Percentiles rank a stretch among this genome's conserved stretches.
phyloP scores from a whole-genome alignment of 2,113 vertebrate genomes.

The Calyptommatus sinebrachiatus region DNA sequence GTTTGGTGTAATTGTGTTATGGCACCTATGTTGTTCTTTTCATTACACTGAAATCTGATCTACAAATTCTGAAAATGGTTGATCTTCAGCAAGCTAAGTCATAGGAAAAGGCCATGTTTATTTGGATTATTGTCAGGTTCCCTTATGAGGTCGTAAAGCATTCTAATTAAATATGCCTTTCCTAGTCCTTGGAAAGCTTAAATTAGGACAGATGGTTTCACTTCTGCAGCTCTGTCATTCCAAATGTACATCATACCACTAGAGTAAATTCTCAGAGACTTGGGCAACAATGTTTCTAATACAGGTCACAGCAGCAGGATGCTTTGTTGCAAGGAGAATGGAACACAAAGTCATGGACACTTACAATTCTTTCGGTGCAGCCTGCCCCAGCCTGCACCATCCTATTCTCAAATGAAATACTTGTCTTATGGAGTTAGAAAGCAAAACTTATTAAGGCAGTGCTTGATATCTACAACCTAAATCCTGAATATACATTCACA shows the following conservation, averaged over 20 bases:
- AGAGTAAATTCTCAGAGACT: constrained; percentile 4
- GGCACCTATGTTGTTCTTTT: not conserved
- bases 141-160: constrained; percentile 8
- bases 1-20: not conserved
- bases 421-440: not conserved
- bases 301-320: not conserved
- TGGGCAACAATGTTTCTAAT: not conserved
- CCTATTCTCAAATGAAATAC: not conserved
- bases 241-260: not conserved
- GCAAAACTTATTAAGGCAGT: not conserved
- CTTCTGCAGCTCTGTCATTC: constrained; percentile 18
- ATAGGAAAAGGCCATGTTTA: not conserved
- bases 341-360: not conserved
- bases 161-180: constrained; percentile 18
- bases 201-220: constrained; percentile 4
- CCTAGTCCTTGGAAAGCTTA: constrained; percentile 13
- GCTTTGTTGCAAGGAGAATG: not conserved
- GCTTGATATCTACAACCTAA: not conserved
- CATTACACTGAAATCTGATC: constrained; percentile 5
- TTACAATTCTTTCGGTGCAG: not conserved
- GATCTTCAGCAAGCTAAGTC: not conserved
- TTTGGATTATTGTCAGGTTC: constrained; percentile 10
- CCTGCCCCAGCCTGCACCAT: not conserved
- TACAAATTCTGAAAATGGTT: constrained; percentile 21
- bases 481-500: too few relatives aligned